A percentile compares a stretch with the other conserved stretches of the same genome.
These are phyloP conservation scores for Acromyrmex echinatior DNA, from an alignment of 1,140 invertebrate species.

Conservation along the genomic window DNA sequence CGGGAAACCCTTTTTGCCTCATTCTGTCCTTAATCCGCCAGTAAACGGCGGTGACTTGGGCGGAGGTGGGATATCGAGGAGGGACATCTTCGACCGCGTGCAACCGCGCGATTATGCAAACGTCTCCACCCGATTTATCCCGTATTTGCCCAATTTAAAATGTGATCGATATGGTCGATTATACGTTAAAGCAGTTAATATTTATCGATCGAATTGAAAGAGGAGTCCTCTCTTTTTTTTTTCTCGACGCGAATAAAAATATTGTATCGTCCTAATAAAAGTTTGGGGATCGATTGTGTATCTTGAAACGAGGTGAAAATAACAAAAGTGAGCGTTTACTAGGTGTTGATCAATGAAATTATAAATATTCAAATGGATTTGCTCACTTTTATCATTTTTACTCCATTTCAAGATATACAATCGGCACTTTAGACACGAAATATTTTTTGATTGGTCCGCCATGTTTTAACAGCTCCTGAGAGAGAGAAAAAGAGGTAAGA, in stretches of 20 bases:
- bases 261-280: too few relatives aligned
- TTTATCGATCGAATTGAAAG: neutral
- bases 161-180: slow-evolving; percentile 17
- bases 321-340: too few relatives aligned
- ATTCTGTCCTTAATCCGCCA: neutral
- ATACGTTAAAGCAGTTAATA: neutral
- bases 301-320: too few relatives aligned
- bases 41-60: neutral
- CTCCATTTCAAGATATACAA: too few relatives aligned
- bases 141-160: slow-evolving; percentile 16
- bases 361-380: too few relatives aligned
- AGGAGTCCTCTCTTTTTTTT: neutral
- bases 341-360: too few relatives aligned
- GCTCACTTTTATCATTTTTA: too few relatives aligned
- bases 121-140: slow-evolving; percentile 9
- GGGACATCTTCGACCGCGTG: neutral
- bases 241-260: neutral
- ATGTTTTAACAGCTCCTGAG: too few relatives aligned
- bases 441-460: too few relatives aligned
- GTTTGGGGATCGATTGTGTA: too few relatives aligned
- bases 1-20: neutral
- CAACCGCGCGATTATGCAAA: slow-evolving; percentile 7
- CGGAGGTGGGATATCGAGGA: neutral
- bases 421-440: too few relatives aligned
- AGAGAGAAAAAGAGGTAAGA: too few relatives aligned